A percentile compares a stretch with the other conserved stretches of the same genome.
phyloP scores from a whole-genome alignment of 2,888 invertebrate genomes.

The Meandrusa payeni region DNA sequence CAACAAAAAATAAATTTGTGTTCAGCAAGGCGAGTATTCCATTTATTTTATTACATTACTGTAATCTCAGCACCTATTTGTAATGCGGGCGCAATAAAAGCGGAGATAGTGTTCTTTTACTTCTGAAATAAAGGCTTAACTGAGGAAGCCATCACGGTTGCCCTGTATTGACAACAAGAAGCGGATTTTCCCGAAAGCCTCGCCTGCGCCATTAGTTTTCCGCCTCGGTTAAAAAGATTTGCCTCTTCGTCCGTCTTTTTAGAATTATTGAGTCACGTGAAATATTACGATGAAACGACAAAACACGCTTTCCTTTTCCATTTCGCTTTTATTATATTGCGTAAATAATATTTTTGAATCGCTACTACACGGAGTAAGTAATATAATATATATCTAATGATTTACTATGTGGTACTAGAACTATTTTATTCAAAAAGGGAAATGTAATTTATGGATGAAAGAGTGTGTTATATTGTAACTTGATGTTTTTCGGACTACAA shows the following conservation, averaged over 20 bases:
- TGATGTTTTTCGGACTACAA: too few relatives aligned
- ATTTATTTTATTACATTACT: constrained; percentile 55
- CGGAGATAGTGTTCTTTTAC: constrained; percentile 68
- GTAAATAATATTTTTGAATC: constrained; percentile 26
- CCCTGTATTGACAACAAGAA: constrained; percentile 80
- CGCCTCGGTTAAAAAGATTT: constrained; percentile 80
- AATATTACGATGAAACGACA: constrained; percentile 59
- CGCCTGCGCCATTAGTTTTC: constrained; percentile 80
- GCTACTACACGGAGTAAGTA: too few relatives aligned
- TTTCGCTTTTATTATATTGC: constrained; percentile 28
- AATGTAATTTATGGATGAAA: too few relatives aligned
- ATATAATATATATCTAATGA: too few relatives aligned
- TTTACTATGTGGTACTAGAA: too few relatives aligned
- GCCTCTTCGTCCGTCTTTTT: constrained; percentile 67
- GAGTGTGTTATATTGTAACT: too few relatives aligned
- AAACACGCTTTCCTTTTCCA: constrained; percentile 36
- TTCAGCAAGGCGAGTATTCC: constrained; percentile 6
- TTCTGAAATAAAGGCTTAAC: constrained; percentile 78
- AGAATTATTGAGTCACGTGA: constrained; percentile 67
- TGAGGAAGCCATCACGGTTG: constrained; percentile 73
- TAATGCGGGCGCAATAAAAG: constrained; percentile 63
- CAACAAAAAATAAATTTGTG: too few relatives aligned
- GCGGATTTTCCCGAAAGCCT: constrained; percentile 77
- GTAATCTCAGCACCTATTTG: constrained; percentile 49
- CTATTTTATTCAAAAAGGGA: too few relatives aligned